Evolutionary conservation across 2,113 vertebrate genomes (phyloP).

Genomic region (Centrocercus urophasianus): DNA sequence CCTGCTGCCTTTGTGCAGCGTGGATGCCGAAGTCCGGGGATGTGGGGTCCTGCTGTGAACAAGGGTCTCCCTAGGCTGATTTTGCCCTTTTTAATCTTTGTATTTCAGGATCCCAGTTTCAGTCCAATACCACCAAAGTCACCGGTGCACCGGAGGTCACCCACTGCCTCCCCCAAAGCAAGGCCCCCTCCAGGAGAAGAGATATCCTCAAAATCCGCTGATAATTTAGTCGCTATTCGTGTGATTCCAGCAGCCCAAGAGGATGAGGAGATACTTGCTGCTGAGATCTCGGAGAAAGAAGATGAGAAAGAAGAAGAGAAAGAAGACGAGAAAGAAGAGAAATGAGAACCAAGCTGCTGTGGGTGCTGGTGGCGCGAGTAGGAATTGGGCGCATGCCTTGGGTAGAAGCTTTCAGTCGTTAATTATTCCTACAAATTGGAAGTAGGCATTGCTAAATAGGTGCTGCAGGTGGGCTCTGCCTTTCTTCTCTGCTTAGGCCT

Average conservation of each 20-base stretch:
- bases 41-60: too few species aligned
- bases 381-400: background rate
- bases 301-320: background rate
- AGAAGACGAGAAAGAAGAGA: background rate
- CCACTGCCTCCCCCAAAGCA: background rate
- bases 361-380: background rate
- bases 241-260: constrained; percentile 68
- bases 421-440: background rate
- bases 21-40: accelerated
- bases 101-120: constrained; percentile 67
- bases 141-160: constrained; percentile 68
- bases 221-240: constrained; percentile 76
- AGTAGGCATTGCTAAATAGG: background rate
- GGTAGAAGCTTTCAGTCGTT: background rate
- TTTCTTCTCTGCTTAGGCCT: background rate
- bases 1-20: background rate
- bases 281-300: constrained; percentile 71
- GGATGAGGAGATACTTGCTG: constrained; percentile 80
- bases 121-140: constrained; percentile 68
- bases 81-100: background rate
- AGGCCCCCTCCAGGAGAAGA: background rate
- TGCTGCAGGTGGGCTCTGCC: background rate
- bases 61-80: background rate
- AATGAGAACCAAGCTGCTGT: background rate
- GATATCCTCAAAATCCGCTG: constrained; percentile 62